phyloP scores from a whole-genome alignment of 2,113 vertebrate species.

The Poecilia latipinna region DNA sequence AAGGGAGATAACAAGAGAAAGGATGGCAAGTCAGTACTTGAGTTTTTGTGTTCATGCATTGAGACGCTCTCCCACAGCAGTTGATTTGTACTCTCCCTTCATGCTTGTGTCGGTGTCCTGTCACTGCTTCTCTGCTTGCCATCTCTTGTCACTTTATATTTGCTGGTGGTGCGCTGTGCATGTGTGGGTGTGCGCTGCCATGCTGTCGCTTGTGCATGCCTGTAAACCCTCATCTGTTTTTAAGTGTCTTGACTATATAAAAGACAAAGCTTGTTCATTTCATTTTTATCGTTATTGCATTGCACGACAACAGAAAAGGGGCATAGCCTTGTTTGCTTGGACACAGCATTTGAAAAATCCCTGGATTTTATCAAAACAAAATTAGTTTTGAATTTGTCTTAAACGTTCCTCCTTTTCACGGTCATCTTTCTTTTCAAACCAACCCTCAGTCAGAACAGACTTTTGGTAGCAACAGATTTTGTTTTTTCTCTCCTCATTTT shows the following conservation, averaged over 20 bases:
- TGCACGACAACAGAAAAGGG: neutral
- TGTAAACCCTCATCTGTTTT: slow-evolving; percentile 29
- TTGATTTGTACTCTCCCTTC: slow-evolving; percentile 48
- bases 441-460: neutral
- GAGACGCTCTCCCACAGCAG: slow-evolving; percentile 43
- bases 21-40: slow-evolving; percentile 24
- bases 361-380: no score
- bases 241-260: neutral
- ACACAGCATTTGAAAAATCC: neutral
- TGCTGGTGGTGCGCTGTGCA: slow-evolving; percentile 41
- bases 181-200: slow-evolving; percentile 14
- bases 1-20: slow-evolving; percentile 27
- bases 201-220: slow-evolving; percentile 13
- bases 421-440: neutral
- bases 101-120: slow-evolving; percentile 59
- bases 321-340: neutral
- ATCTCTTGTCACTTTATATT: slow-evolving; percentile 64
- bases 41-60: slow-evolving; percentile 6
- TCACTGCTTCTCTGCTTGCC: slow-evolving; percentile 57
- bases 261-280: neutral
- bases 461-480: neutral
- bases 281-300: neutral
- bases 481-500: neutral
- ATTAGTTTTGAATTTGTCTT: neutral
- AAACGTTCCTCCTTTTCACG: neutral